These are phyloP conservation scores for Ylistrum balloti DNA, from an alignment of 1,140 invertebrate genomes.

Conservation along the genomic window DNA sequence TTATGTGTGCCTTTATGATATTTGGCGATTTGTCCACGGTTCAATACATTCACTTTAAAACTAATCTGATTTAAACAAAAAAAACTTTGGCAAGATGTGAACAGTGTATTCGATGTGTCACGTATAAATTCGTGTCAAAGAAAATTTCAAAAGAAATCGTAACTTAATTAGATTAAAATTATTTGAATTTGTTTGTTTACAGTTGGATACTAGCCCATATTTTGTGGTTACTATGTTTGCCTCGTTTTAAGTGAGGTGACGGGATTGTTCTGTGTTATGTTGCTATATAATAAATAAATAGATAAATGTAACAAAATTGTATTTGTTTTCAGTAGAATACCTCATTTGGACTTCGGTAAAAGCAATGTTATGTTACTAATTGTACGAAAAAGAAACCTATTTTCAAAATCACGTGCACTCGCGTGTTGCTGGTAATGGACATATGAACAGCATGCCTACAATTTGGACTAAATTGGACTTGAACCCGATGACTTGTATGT, in stretches of 20 bases:
- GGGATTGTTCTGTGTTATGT: too few relatives aligned
- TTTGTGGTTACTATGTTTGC: neutral
- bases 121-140: neutral
- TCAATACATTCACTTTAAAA: neutral
- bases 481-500: too few relatives aligned
- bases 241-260: neutral
- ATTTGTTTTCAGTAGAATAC: too few relatives aligned
- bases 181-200: neutral
- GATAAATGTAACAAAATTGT: too few relatives aligned
- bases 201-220: neutral
- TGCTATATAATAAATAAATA: too few relatives aligned
- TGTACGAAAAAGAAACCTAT: too few relatives aligned
- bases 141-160: neutral
- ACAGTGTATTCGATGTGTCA: neutral
- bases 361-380: too few relatives aligned
- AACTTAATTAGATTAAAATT: conserved; percentile 40
- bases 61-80: neutral
- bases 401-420: too few relatives aligned
- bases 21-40: neutral
- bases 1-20: neutral
- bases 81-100: neutral
- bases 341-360: too few relatives aligned
- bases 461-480: too few relatives aligned
- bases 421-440: too few relatives aligned
- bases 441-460: too few relatives aligned